Evolutionary conservation across 2,888 invertebrate species (phyloP), one percentile per base, ranked within the genome.

Genomic region (Spisula solida): DNA sequence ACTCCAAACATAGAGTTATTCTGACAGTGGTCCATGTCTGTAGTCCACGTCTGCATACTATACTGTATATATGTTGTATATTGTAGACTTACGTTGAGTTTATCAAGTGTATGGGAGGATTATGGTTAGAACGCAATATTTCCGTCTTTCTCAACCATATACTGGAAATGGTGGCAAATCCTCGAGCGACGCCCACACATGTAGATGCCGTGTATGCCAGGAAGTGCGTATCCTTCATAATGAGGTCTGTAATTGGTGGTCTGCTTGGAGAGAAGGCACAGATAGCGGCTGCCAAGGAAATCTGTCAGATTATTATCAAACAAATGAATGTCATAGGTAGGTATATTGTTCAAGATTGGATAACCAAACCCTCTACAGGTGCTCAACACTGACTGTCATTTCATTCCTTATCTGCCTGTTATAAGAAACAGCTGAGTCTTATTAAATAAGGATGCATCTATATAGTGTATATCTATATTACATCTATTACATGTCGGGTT

Each of bases 221-320:
- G 93, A 99, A 99, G 97, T 99, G 99, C 96, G 98, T 99, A 90
- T 98, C 98, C 96, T 99, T 99, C 96, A 99, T 99, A 93, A 97
- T 99, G 86, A 98, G 99, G 82, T 98, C 98, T 91, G 98, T 99
- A 0, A 97, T 99, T 60, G 99, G 99, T 0, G 98, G 98, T 96
- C 98, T 99, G 98, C 97, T 99, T 34, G 98, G 99, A 0, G 99
- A 99, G 97, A 99, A 99, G 95, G 99, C 99, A 14, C 99, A 99
- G 97, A 98, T 98, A 51, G 98, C 98, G 0, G 96, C 97, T 29
- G 99, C 99, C 96, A 98, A 99, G 96, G 99, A 99, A 97, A 98
- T 99, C 85, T 98, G 99, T 92, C 98, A 98, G 93, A 98, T 99
- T 86, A 98, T 99, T 47, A 98, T 98, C 75, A 98, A 99, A 95